These are phyloP conservation scores for Spheniscus mendiculus DNA, from an alignment of 2,113 vertebrate species.

Conservation along the genomic window DNA sequence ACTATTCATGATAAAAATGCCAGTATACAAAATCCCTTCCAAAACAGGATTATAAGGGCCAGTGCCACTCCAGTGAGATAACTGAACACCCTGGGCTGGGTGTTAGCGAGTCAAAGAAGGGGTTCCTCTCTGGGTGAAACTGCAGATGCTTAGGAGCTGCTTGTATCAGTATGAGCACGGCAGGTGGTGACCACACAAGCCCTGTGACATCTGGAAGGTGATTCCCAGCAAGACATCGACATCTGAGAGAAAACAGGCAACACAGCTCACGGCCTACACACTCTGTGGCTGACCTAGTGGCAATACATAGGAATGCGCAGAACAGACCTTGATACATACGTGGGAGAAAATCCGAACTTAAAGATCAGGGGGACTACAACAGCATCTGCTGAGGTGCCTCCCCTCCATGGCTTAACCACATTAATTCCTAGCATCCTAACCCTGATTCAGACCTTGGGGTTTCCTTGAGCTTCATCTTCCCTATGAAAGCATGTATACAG, in stretches of 20 bases:
- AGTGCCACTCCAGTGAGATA: neutral
- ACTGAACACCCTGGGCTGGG: neutral
- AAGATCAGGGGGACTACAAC: neutral
- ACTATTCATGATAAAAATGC: neutral
- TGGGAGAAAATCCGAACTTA: neutral
- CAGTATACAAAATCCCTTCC: neutral
- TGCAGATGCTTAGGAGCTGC: accelerated
- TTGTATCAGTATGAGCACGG: neutral
- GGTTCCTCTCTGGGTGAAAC: neutral
- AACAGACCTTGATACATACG: neutral
- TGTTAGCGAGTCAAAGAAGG: neutral
- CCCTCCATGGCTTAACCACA: neutral
- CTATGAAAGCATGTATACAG: neutral
- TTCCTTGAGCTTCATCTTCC: neutral
- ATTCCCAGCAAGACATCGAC: neutral
- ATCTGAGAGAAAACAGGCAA: neutral
- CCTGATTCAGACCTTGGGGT: neutral
- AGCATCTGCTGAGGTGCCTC: neutral
- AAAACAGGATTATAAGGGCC: neutral
- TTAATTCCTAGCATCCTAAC: neutral
- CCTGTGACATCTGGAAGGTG: neutral
- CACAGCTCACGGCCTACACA: neutral
- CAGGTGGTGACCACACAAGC: neutral
- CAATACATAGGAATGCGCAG: neutral
- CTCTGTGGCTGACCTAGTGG: neutral